Conservation (phyloP, 2,888 invertebrate genomes). For the Liopterus haemorrhoidalis region DNA sequence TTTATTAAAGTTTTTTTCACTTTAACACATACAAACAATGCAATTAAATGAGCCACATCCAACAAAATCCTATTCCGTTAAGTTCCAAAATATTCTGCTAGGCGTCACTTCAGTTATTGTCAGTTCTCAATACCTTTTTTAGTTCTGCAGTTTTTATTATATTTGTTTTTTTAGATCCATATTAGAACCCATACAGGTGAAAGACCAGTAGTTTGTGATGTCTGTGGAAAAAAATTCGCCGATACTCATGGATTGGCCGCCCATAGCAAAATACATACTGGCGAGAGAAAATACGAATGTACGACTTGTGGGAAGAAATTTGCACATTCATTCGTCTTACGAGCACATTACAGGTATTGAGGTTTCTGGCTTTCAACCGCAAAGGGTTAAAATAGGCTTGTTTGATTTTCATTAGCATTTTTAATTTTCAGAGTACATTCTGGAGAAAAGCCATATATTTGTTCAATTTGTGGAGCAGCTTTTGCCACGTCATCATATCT, state of each 20-base stretch:
- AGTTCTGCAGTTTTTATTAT: too few species aligned
- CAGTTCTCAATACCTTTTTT: too few species aligned
- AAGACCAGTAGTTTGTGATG: conserved; percentile 39
- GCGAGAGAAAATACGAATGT: conserved; percentile 42
- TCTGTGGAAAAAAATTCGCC: conserved; percentile 41
- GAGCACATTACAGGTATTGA: conserved; percentile 34
- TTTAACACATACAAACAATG: too few species aligned
- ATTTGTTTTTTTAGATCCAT: conserved; percentile 36
- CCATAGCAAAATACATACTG: conserved; percentile 42
- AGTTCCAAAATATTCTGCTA: too few species aligned
- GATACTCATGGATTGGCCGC: conserved; percentile 39
- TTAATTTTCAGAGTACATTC: conserved; percentile 37
- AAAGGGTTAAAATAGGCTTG: background rate
- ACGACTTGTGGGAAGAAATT: conserved; percentile 41
- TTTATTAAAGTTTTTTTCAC: too few species aligned
- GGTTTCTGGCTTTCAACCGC: background rate
- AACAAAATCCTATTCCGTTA: too few species aligned
- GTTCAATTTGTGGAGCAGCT: conserved; percentile 38
- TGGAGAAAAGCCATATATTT: conserved; percentile 42
- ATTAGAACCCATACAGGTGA: conserved; percentile 41
- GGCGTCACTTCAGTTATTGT: too few species aligned
- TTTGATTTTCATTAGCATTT: background rate
- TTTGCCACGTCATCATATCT: conserved; percentile 42
- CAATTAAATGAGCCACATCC: too few species aligned
- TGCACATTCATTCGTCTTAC: conserved; percentile 42